Evolutionary conservation across 2,888 invertebrate genomes (phyloP).

Genomic region (Hemaris fuciformis): DNA sequence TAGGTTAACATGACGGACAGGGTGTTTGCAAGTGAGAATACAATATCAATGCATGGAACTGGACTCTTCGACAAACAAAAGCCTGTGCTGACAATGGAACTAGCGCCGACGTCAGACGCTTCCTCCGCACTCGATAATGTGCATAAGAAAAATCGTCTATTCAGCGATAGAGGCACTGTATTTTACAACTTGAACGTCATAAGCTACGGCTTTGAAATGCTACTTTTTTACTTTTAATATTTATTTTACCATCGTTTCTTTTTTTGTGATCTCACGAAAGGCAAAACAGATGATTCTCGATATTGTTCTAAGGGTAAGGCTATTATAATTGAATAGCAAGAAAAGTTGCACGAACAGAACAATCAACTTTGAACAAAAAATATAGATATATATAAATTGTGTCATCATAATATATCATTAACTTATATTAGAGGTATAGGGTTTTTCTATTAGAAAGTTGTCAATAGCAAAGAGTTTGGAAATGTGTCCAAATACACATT

Average conservation of each 20-base stretch:
- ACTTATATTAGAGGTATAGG: no score
- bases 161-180: background rate
- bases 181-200: background rate
- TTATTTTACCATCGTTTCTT: background rate
- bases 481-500: no score
- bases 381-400: no score
- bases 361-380: no score
- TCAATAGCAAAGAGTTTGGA: no score
- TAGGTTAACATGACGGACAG: slow-evolving; percentile 57
- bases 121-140: slow-evolving; percentile 29
- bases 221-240: background rate
- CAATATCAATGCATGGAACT: slow-evolving; percentile 35
- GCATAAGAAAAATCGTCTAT: slow-evolving; percentile 15
- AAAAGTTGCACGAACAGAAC: no score
- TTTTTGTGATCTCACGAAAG: no score
- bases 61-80: slow-evolving; percentile 40
- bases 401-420: no score
- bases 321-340: no score
- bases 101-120: slow-evolving; percentile 36
- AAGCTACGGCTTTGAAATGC: background rate
- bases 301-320: no score
- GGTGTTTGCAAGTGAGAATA: slow-evolving; percentile 24
- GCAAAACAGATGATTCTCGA: no score
- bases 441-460: no score
- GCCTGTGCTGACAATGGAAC: slow-evolving; percentile 37